Evolutionary conservation across 2,888 invertebrate genomes (phyloP), one percentile per base, ranked within the genome.

Genomic region (Podabrus alpinus): DNA sequence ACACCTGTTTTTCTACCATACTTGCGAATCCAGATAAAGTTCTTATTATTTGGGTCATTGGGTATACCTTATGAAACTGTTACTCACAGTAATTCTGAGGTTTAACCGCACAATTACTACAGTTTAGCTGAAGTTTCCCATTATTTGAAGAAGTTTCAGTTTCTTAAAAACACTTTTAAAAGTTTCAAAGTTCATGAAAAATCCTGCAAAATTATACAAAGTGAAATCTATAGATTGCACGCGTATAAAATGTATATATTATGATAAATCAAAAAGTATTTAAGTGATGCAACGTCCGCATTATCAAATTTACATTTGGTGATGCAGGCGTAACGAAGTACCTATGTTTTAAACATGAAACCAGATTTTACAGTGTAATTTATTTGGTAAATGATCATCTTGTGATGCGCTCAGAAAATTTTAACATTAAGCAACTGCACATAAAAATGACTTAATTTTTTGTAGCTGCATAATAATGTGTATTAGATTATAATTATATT

Each of bases 271-370:
- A 29, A 16, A 67, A 45, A 45, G 16, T n/a, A 24, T 67, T 45
- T n/a, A 67, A 67, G 24, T 15, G 19, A 45, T 67, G 67, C 67
- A 45, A 29, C 25, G 16, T 67, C 15, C 24, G 72, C 72, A 76
- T 71, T 60, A 66, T 68, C 64, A 69, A 74, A 77, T 77, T 77
- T 77, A 74, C 72, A 77, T 77, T 69, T 67, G 59, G 74, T 68
- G 74, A 72, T 77, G 72, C 77, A 74, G 72, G 71, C 71, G 72
- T 73, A 77, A 69, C 74, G 73, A 64, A 66, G 71, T 68, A 73
- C 71, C 66, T 71, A 77, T 77, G 78, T 74, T 68, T 78, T 72
- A 78, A 75, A 78, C 77, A 77, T 77, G 78, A 77, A 77, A 75
- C 71, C 71, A 75, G 68, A 62, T 64, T 64, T 69, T 74, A 73